phyloP scores from a whole-genome alignment of 2,797 vertebrate species.

The Sorex maritimensis region DNA sequence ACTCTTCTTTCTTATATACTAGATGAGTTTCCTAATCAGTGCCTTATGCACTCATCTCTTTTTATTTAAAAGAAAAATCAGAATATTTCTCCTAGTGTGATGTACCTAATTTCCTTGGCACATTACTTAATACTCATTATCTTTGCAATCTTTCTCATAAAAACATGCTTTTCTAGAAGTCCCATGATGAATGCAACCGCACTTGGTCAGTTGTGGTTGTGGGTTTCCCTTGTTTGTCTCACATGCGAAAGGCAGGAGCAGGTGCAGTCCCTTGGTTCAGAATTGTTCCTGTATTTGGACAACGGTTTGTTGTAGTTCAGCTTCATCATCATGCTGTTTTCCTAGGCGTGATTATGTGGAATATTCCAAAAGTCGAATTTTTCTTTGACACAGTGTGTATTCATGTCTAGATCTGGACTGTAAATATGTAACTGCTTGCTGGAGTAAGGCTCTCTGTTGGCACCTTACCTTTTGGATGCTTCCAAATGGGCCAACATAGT shows the following conservation, averaged over 20 bases:
- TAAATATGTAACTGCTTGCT: slow-evolving; percentile 15
- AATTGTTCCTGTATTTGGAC: slow-evolving; percentile 76
- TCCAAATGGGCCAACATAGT: neutral
- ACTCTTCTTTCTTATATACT: neutral
- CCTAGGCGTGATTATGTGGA: slow-evolving; percentile 18
- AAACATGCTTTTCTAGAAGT: slow-evolving; percentile 61
- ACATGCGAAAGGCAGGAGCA: slow-evolving; percentile 39
- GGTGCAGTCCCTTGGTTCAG: slow-evolving; percentile 60
- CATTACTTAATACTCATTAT: slow-evolving; percentile 34
- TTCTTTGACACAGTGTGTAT: neutral
- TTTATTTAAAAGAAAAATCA: slow-evolving; percentile 57
- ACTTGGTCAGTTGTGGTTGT: slow-evolving; percentile 78
- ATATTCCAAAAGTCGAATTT: slow-evolving; percentile 40
- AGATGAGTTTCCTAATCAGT: slow-evolving; percentile 39
- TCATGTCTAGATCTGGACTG: slow-evolving; percentile 28
- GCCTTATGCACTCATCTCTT: neutral
- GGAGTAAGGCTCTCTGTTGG: neutral
- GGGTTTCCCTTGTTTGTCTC: slow-evolving; percentile 76
- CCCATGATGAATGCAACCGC: slow-evolving; percentile 44
- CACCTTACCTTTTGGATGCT: neutral
- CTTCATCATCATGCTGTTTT: slow-evolving; percentile 19
- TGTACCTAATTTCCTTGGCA: neutral
- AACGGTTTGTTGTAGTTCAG: slow-evolving; percentile 60
- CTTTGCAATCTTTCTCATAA: slow-evolving; percentile 46
- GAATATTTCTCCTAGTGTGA: neutral